A percentile compares a stretch with the other conserved stretches of the same genome.
These are phyloP conservation scores for Achlya flavicornis DNA, from an alignment of 2,888 invertebrate genomes.

Conservation along the genomic window DNA sequence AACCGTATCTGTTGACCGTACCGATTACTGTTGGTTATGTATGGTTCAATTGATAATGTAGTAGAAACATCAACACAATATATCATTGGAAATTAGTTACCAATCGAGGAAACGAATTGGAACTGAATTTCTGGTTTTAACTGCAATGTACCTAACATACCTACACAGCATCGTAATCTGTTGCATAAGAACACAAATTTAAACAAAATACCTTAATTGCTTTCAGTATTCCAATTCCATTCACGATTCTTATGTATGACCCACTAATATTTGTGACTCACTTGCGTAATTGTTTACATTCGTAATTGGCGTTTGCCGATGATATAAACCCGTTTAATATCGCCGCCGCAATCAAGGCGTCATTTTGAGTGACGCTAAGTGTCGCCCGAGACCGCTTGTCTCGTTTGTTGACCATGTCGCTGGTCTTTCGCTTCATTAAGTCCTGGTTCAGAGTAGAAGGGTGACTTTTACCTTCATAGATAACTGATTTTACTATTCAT, in stretches of 20 bases:
- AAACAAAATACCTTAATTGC: constrained; percentile 13
- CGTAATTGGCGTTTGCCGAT: constrained; percentile 60
- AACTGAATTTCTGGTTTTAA: constrained; percentile 3
- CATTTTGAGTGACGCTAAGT: constrained; percentile 53
- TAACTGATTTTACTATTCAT: background rate
- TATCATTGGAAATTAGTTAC: background rate
- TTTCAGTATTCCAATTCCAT: constrained; percentile 37
- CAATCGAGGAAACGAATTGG: background rate
- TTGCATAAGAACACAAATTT: constrained; percentile 9
- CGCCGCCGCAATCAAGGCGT: constrained; percentile 48
- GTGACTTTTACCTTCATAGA: constrained; percentile 24
- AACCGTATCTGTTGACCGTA: no score
- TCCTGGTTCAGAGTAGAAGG: constrained; percentile 24
- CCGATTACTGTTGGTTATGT: no score
- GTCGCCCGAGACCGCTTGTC: constrained; percentile 36
- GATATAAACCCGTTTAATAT: constrained; percentile 51
- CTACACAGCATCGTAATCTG: constrained; percentile 3
- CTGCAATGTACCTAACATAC: background rate
- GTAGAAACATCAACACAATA: background rate
- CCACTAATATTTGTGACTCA: constrained; percentile 26
- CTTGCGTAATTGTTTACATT: constrained; percentile 59
- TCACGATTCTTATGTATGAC: constrained; percentile 28
- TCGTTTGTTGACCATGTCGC: constrained; percentile 36
- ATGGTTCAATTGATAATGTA: no score
- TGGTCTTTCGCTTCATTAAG: constrained; percentile 44